Evolutionary conservation across 2,888 invertebrate genomes (phyloP).

Genomic region (Tachystola acroxantha): DNA sequence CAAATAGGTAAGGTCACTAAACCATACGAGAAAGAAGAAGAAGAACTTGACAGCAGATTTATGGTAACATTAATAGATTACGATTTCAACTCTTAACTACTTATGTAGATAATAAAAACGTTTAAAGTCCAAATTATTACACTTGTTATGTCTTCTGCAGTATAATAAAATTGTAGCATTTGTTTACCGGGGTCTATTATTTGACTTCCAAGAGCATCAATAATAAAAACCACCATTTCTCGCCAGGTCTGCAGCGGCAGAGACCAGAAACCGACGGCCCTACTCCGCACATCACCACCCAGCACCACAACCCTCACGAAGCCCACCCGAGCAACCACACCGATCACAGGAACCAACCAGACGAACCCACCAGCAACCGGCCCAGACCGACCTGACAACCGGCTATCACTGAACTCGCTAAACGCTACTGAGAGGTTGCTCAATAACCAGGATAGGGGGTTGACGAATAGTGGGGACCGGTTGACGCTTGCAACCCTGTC

Average conservation of each 20-base stretch:
- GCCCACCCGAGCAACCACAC: slow-evolving; percentile 49
- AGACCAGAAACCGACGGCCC: slow-evolving; percentile 60
- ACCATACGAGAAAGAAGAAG: too few species aligned
- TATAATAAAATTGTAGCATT: too few species aligned
- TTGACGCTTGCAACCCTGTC: slow-evolving; percentile 56
- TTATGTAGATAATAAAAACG: too few species aligned
- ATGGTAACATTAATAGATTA: too few species aligned
- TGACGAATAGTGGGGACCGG: slow-evolving; percentile 33
- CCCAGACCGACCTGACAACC: slow-evolving; percentile 32
- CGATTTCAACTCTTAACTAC: too few species aligned
- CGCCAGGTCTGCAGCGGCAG: slow-evolving; percentile 70
- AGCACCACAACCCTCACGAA: slow-evolving; percentile 42
- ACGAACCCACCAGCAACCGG: slow-evolving; percentile 17
- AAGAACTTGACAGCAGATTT: too few species aligned
- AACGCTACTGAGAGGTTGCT: slow-evolving; percentile 50
- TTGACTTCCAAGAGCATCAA: too few species aligned
- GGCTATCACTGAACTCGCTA: slow-evolving; percentile 43
- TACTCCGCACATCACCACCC: slow-evolving; percentile 61
- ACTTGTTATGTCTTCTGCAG: too few species aligned
- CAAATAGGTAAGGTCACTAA: too few species aligned
- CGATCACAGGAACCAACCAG: slow-evolving; percentile 31
- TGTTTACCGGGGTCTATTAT: too few species aligned
- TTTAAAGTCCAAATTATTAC: too few species aligned
- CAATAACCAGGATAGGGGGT: slow-evolving; percentile 31
- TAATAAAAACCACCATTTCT: too few species aligned